Evolutionary conservation across 2,113 vertebrate genomes (phyloP).

Genomic region (Gambusia holbrooki): DNA sequence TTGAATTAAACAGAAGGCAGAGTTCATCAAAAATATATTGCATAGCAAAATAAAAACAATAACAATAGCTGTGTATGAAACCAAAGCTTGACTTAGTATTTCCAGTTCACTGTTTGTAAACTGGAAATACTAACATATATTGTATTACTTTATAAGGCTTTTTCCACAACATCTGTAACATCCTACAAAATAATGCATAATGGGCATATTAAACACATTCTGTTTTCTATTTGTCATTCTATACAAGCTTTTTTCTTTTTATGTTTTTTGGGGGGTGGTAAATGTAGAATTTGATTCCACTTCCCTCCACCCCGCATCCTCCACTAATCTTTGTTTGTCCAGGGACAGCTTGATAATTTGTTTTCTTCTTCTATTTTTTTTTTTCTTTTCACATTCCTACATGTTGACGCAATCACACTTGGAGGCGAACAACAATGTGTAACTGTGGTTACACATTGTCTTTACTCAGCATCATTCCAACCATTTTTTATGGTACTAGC

Average conservation of each 20-base stretch:
- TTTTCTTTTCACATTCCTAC: conserved; percentile 1
- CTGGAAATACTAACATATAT: too few species aligned
- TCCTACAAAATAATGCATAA: not conserved
- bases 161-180: conserved; percentile 8
- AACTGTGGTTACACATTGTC: conserved; percentile 4
- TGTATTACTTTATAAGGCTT: not conserved
- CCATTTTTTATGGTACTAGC: not conserved
- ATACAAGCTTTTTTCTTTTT: not conserved
- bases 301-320: too few species aligned
- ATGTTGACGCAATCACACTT: conserved; percentile 17
- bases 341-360: conserved; percentile 4
- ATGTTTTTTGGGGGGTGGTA: not conserved
- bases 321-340: not conserved
- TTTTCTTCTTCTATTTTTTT: not conserved
- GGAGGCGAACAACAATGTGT: not conserved
- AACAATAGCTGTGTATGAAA: too few species aligned
- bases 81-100: too few species aligned
- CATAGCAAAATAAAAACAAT: too few species aligned
- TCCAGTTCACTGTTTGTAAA: too few species aligned
- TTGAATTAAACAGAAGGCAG: too few species aligned
- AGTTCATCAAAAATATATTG: too few species aligned
- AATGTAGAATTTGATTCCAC: not conserved
- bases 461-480: conserved; percentile 10
- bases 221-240: not conserved
- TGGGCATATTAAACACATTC: conserved; percentile 3